These are phyloP conservation scores for Platygyra sinensis DNA, from an alignment of 64 coral and sea anemone genomes.

Conservation along the genomic window DNA sequence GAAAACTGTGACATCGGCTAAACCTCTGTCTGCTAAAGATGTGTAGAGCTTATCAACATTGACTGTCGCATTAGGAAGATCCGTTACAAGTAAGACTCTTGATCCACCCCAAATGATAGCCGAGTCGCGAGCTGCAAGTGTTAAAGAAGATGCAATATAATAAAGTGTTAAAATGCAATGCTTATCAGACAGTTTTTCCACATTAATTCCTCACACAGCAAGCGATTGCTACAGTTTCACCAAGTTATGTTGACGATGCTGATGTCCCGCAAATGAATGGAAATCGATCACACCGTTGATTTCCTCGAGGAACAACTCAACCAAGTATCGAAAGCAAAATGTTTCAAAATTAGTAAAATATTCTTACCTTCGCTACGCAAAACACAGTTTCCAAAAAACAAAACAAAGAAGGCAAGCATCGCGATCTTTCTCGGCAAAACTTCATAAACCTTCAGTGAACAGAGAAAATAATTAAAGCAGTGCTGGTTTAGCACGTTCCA, in stretches of 20 bases:
- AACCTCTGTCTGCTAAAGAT: neutral
- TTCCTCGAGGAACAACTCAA: neutral
- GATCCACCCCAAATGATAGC: neutral
- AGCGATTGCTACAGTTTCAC: neutral
- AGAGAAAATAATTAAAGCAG: neutral
- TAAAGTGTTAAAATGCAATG: neutral
- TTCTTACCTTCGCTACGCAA: conserved; percentile 11
- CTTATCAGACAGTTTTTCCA: neutral
- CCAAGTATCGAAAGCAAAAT: neutral
- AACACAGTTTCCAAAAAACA: conserved; percentile 8
- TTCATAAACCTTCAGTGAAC: neutral
- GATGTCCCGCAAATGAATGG: neutral
- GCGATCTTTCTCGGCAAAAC: neutral
- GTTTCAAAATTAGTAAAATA: neutral
- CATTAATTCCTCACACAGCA: neutral
- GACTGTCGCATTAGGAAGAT: neutral
- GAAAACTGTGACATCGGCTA: neutral
- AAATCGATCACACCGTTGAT: neutral
- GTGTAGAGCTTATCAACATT: conserved; percentile 6
- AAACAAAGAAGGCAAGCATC: neutral
- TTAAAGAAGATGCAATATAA: neutral
- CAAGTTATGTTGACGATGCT: neutral
- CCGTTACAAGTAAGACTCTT: neutral
- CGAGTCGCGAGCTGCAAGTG: conserved; percentile 1
- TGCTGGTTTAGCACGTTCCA: too few species aligned